Conservation (phyloP, 1,140 invertebrate species). For the Diorhabda elongata region DNA sequence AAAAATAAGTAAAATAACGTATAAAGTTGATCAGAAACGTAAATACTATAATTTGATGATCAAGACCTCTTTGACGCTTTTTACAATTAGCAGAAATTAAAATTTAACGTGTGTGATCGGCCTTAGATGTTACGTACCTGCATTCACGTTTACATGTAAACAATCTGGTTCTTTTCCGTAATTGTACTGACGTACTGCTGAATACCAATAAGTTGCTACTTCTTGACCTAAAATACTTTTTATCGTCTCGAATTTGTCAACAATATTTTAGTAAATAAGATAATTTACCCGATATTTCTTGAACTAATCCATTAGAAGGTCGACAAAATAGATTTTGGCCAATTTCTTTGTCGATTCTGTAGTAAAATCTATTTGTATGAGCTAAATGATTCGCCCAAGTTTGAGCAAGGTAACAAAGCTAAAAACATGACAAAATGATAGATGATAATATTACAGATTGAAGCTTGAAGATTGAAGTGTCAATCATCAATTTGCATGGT, state of each 20-base stretch:
- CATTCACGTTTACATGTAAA: constrained; percentile 71
- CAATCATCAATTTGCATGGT: no score
- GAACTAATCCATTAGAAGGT: constrained; percentile 59
- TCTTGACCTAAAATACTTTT: constrained; percentile 62
- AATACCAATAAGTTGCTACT: constrained; percentile 83
- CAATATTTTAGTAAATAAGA: neutral
- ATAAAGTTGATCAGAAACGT: no score
- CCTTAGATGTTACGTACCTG: constrained; percentile 53
- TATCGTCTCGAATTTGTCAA: neutral
- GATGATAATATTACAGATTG: no score
- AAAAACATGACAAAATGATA: constrained; percentile 33
- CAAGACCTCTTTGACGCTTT: no score
- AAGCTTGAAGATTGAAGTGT: no score
- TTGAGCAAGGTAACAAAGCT: constrained; percentile 77
- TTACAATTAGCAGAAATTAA: no score
- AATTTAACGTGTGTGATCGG: no score
- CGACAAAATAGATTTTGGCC: constrained; percentile 74
- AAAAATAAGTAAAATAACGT: no score
- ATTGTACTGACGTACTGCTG: constrained; percentile 71
- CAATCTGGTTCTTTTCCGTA: constrained; percentile 66
- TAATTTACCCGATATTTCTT: constrained; percentile 59
- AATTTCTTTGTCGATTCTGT: constrained; percentile 67
- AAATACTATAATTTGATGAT: no score
- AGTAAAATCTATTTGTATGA: constrained; percentile 71
- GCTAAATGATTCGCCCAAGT: constrained; percentile 82